phyloP scores from a whole-genome alignment of 2,113 vertebrate species.

The Colossoma macropomum region DNA sequence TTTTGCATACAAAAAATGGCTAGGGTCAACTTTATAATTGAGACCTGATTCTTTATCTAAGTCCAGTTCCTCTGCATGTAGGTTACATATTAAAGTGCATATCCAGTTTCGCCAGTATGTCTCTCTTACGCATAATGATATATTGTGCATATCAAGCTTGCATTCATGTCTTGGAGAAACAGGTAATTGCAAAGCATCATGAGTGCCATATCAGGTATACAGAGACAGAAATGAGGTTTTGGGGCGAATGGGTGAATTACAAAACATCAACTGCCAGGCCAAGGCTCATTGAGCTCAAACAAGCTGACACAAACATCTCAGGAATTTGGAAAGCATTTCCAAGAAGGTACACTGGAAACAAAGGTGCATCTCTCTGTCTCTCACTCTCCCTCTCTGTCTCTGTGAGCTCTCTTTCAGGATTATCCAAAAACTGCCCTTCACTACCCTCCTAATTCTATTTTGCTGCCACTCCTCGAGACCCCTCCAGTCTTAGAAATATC shows the following conservation, averaged over 20 bases:
- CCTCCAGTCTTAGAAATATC: conserved; percentile 14
- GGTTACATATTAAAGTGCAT: background rate
- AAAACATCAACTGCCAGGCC: conserved; percentile 29
- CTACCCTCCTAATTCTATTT: conserved; percentile 69
- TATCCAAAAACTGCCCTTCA: conserved; percentile 77
- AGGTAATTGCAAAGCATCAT: conserved; percentile 22
- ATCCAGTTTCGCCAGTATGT: background rate
- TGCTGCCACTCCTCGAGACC: conserved; percentile 57
- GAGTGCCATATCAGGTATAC: conserved; percentile 25
- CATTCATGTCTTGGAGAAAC: conserved; percentile 21
- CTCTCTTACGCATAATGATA: background rate
- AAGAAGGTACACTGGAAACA: conserved; percentile 42
- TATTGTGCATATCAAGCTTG: conserved; percentile 14
- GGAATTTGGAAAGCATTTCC: conserved; percentile 50
- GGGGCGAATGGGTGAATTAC: conserved; percentile 23
- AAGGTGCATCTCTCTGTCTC: conserved; percentile 30
- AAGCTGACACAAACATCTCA: conserved; percentile 52
- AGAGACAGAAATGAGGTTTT: conserved; percentile 31
- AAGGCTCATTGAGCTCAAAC: conserved; percentile 53
- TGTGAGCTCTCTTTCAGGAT: conserved; percentile 61
- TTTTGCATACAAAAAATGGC: background rate
- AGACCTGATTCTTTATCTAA: background rate
- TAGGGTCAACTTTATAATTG: background rate
- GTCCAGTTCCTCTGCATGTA: background rate
- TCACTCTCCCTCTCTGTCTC: conserved; percentile 23